Evolutionary conservation across 2,888 invertebrate genomes (phyloP), one percentile per base, ranked within the genome.

Genomic region (Microdon myrmicae): DNA sequence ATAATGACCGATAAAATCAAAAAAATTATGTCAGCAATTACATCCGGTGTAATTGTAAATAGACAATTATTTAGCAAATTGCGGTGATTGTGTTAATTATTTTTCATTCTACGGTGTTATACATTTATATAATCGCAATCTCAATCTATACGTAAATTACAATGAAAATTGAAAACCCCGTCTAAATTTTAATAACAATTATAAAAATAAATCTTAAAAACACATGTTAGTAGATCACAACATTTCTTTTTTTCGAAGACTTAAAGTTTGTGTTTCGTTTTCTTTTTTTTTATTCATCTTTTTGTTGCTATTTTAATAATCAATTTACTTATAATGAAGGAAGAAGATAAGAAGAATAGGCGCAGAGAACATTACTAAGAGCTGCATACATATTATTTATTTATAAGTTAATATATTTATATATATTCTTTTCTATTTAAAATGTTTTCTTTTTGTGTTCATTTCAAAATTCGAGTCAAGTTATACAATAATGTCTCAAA

Each of bases 241-340:
- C 60, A 68, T 67, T 54, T 61, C 68, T 68, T 69, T 69, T 70
- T 69, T 70, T 70, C 68, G 67, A 68, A 68, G 67, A 69, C 60
- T 64, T 51, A 53, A 67, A 64, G 28, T 37, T 28, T 44, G 51
- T 38, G 43, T 51, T 51, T 44, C 66, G 60, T 58, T 45, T 64
- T 60, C 48, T 49, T 47, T 45, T 53, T 51, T 49, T 58, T 45
- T 54, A 41, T 68, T 68, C 58, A 54, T 54, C 56, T 44, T 67
- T 54, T 56, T 60, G 38, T 67, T 49, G 48, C 17, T 43, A 38
- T 43, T 34, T 41, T 64, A 26, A 47, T 31, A 45, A 54, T 55
- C 56, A 53, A 48, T 67, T 67, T 49, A 54, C 61, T 70, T 67
- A 68, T 68, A 68, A 67, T 58, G 58, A 64, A 64, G 64, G 64